Evolutionary conservation across 92 coral and sea anemone genomes (phyloP).

Genomic region (Zoanthus solanderi): DNA sequence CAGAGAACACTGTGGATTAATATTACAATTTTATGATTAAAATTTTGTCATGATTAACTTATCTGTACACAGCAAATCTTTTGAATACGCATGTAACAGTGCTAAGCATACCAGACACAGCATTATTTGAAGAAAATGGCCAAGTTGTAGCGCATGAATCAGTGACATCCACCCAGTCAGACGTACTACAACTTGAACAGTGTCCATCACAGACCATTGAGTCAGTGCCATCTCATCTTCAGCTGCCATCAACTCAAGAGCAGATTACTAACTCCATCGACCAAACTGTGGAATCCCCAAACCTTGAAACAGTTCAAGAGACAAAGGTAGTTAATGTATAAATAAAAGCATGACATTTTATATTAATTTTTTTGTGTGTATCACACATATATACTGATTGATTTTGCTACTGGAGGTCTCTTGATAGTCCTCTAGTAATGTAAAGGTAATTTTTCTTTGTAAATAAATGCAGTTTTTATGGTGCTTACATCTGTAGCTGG

Average conservation of each 20-base stretch:
- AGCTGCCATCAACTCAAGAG: conserved; percentile 24
- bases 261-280: background rate
- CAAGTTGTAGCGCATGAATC: conserved; percentile 18
- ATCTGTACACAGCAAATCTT: conserved; percentile 42
- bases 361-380: too few species aligned
- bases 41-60: background rate
- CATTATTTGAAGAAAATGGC: conserved; percentile 65
- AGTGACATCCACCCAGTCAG: conserved; percentile 28
- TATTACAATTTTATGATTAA: too few species aligned
- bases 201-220: conserved; percentile 11
- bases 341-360: background rate
- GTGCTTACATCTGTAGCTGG: too few species aligned
- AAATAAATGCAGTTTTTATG: too few species aligned
- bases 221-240: conserved; percentile 12
- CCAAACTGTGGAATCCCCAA: background rate
- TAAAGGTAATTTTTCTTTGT: too few species aligned
- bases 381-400: too few species aligned
- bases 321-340: conserved; percentile 10
- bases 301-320: conserved; percentile 15
- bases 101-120: conserved; percentile 65
- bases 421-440: too few species aligned
- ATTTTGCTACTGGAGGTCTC: too few species aligned
- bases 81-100: conserved; percentile 69
- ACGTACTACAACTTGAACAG: conserved; percentile 36
- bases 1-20: too few species aligned